Conservation (phyloP, 2,888 invertebrate genomes). For the Ptychoptera albimana region DNA sequence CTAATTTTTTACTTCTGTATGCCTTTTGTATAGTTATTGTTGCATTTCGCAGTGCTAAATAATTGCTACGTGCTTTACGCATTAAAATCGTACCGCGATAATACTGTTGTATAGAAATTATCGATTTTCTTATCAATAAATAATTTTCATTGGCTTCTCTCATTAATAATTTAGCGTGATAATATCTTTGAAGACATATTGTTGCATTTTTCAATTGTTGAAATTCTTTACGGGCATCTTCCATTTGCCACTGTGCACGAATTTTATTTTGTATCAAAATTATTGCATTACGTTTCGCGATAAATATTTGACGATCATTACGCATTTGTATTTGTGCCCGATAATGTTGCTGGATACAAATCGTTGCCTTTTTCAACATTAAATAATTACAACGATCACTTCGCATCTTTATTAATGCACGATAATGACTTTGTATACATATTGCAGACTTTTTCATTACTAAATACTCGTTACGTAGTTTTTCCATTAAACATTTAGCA, state of each 20-base stretch:
- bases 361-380: not conserved
- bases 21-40: constrained; percentile 21
- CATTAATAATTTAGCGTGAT: not conserved
- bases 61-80: constrained; percentile 15
- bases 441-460: constrained; percentile 12
- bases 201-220: not conserved
- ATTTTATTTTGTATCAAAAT: constrained; percentile 3
- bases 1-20: constrained; percentile 18
- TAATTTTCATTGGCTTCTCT: not conserved
- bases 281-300: not conserved
- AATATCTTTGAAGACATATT: too few relatives aligned
- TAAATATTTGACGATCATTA: too few relatives aligned
- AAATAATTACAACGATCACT: constrained; percentile 8
- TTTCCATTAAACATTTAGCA: constrained; percentile 10
- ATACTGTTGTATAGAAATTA: constrained; percentile 9
- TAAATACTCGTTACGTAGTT: constrained; percentile 15
- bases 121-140: not conserved
- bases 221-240: not conserved
- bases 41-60: constrained; percentile 12
- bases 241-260: not conserved
- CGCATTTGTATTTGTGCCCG: constrained; percentile 19
- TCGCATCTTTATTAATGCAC: constrained; percentile 14
- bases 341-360: constrained; percentile 14
- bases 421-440: constrained; percentile 27
- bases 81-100: constrained; percentile 13